Base-by-base conservation (phyloP, 1,140 invertebrate genomes). In the Panulirus ornatus region DNA sequence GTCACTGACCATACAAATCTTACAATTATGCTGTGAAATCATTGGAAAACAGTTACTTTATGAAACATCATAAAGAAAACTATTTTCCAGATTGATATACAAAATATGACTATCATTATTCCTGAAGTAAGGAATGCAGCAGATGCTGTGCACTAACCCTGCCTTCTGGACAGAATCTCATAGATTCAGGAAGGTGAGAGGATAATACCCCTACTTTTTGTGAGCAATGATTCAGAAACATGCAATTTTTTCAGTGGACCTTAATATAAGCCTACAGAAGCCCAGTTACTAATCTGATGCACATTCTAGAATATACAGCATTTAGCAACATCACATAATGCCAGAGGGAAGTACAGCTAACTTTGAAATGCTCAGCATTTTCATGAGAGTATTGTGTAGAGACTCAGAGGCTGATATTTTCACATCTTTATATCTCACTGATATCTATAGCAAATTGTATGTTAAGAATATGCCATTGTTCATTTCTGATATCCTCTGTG, bases 241-340 rank as follows among this genome's bases (percentile, higher is more conserved):
- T 66, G 58, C 27, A 66, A 66, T 30, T 27, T 66, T 66, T 8
- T 8, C 30, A 27, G 11, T 0, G 30, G 5, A 30, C 6, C 30
- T 27, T 30, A 66, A 3, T 66, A 27, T 66, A 66, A 66, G 27
- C n/a, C 58, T 66, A 66, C 58, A 66, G 16, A 66, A 66, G 58
- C 58, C 5, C 11, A 30, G 58, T 66, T 66, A 66, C n/a, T 30
- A 66, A 5, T 66, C n/a, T 66, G n/a, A 66, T 66, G 27, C 58
- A 66, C 27, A 27, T 0, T 30, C 30, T 30, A 30, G 22, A 30
- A 66, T 66, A 11, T 47, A 58, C 58, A 30, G 58, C 30, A 66
- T 30, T 66, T 66, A 66, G n/a, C 58, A 66, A 66, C 58, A 66
- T 66, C n/a, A 66, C n/a, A 30, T 66, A 6, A 5, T 66, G 58